A percentile compares a stretch with the other conserved stretches of the same genome.
These are phyloP conservation scores for Coenobita brevimanus DNA, from an alignment of 1,140 invertebrate genomes.

Conservation along the genomic window DNA sequence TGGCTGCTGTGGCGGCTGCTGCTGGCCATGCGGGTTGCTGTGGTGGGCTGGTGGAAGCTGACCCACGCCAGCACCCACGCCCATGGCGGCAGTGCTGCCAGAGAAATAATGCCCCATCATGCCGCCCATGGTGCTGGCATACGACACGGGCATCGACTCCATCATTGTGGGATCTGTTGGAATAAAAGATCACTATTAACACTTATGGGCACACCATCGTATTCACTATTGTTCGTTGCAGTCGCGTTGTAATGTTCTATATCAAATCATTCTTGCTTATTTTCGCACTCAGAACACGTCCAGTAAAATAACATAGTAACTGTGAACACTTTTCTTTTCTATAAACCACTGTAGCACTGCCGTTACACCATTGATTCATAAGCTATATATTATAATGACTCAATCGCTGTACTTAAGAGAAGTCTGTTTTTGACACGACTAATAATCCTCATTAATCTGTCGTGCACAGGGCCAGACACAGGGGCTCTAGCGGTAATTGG, in stretches of 20 bases:
- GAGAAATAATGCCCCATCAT: conserved; percentile 61
- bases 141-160: conserved; percentile 61
- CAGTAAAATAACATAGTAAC: too few relatives aligned
- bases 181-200: conserved; percentile 30
- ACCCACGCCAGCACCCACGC: conserved; percentile 35
- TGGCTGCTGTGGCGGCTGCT: conserved; percentile 38
- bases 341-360: too few relatives aligned
- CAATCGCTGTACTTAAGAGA: conserved; percentile 8
- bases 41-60: conserved; percentile 44
- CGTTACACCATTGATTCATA: conserved; percentile 4
- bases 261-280: too few relatives aligned
- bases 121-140: conserved; percentile 59
- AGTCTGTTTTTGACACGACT: neutral
- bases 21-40: conserved; percentile 40
- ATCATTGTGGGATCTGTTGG: conserved; percentile 57
- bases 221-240: too few relatives aligned
- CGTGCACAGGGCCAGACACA: neutral
- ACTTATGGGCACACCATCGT: too few relatives aligned
- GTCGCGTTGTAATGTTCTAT: too few relatives aligned
- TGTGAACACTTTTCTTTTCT: too few relatives aligned
- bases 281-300: too few relatives aligned
- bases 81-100: conserved; percentile 42
- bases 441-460: conserved; percentile 26
- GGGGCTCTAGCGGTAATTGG: conserved; percentile 34
- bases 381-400: neutral